Conservation (phyloP, 2,797 vertebrate genomes). For the Acanthis flammea region DNA sequence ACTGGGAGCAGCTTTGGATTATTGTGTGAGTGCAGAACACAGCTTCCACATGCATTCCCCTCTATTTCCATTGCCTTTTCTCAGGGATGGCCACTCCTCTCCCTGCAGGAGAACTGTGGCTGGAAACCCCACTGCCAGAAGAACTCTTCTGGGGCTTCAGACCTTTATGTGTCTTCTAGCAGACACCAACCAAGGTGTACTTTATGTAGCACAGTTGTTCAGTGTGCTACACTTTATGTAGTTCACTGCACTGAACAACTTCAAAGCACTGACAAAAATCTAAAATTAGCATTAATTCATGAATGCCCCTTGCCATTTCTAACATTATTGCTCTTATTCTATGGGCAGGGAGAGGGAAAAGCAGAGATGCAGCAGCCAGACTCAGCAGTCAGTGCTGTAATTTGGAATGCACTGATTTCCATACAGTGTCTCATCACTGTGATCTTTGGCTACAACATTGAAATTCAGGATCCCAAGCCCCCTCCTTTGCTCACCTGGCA, state of each 20-base stretch:
- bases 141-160: background rate
- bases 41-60: background rate
- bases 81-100: background rate
- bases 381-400: background rate
- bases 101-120: background rate
- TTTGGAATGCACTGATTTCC: background rate
- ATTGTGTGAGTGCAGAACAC: accelerated
- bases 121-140: background rate
- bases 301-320: background rate
- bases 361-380: background rate
- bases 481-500: background rate
- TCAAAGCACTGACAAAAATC: background rate
- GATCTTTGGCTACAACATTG: background rate
- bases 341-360: background rate
- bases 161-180: background rate
- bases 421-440: background rate
- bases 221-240: background rate
- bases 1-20: background rate
- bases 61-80: background rate
- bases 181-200: accelerated
- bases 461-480: background rate
- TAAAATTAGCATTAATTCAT: background rate
- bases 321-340: background rate
- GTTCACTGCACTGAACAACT: background rate
- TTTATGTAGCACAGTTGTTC: background rate